Evolutionary conservation across 2,113 vertebrate species (phyloP), one percentile per base, ranked within the genome.

Genomic region (Chloropsis cyanopogon): DNA sequence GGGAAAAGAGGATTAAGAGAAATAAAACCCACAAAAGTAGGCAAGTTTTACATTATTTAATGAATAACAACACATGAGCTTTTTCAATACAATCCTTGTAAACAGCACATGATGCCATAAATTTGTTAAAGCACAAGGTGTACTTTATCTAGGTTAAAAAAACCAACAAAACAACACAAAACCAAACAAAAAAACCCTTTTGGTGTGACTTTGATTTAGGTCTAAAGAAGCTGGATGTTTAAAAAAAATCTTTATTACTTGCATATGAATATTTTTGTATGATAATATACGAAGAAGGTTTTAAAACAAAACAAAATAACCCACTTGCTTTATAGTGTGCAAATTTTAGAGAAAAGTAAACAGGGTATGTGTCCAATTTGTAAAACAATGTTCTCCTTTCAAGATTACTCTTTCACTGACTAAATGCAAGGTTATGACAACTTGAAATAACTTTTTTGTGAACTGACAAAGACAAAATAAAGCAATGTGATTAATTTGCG

Each of bases 251-350:
- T 97, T 98, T 97, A 95, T 92, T 96, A 97, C 88, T 96, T 97
- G 96, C 90, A 95, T 97, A 98, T 97, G 66, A 97, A 97, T 98
- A 98, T 98, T 98, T 98, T 98, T 98, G 97, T 98, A 98, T 96
- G 70, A 95, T 96, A 78, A 93, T 96, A 97, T 86, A 90, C 37
- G n/a, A 96, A 94, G 93, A 97, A 97, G 52, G 61, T 96, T 97
- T 97, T 96, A 94, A 97, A 92, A 92, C 57, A 92, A 72, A 97
- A 89, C 39, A 64, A 85, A 81, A 91, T 92, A 75, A 37, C 61
- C 86, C 90, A 97, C 70, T 97, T 98, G 92, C 96, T 98, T 97
- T 97, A 95, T 97, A 94, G 76, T 92, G 92, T 96, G 82, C 90
- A 97, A 95, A 96, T 97, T 98, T 97, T 94, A 90, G 93, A 98